Percentiles rank a stretch among this genome's conserved stretches.
Evolutionary conservation across 2,113 vertebrate genomes (phyloP).

Genomic region (Helogale parvula): DNA sequence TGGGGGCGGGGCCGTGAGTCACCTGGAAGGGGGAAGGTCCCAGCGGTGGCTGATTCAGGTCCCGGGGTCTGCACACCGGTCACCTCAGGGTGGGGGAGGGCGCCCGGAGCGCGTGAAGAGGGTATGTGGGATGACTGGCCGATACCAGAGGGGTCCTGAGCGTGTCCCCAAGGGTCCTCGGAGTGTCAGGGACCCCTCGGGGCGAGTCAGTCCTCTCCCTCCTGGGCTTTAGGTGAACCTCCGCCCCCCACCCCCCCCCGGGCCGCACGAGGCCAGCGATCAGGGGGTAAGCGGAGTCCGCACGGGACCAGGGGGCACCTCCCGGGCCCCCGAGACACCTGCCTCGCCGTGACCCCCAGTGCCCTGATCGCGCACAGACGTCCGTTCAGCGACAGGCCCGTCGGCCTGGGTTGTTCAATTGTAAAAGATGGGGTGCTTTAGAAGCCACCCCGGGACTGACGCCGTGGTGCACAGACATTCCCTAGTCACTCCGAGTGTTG

Average conservation of each 20-base stretch:
- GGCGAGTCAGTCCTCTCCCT: too few relatives aligned
- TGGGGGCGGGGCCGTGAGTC: not conserved
- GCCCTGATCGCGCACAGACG: not conserved
- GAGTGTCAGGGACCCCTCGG: not conserved
- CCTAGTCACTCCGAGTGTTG: not conserved
- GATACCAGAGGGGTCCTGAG: not conserved
- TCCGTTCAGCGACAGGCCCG: not conserved
- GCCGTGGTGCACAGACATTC: not conserved
- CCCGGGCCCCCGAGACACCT: not conserved
- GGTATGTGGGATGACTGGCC: rapidly evolving
- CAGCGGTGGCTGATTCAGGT: too few relatives aligned
- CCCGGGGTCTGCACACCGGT: not conserved
- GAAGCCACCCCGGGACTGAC: too few relatives aligned
- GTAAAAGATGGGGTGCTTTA: not conserved
- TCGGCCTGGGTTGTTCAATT: not conserved
- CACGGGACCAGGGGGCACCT: not conserved
- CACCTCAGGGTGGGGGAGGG: not conserved
- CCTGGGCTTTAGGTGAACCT: not conserved
- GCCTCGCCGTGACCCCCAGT: not conserved
- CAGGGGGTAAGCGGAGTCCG: not conserved
- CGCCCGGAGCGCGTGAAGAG: rapidly evolving
- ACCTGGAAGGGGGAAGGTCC: not conserved
- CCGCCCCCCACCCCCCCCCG: too few relatives aligned
- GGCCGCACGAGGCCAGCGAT: not conserved
- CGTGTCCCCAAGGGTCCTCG: not conserved